Evolutionary conservation across 2,113 vertebrate species (phyloP), one percentile per base, ranked within the genome.

Genomic region (Meriones unguiculatus): DNA sequence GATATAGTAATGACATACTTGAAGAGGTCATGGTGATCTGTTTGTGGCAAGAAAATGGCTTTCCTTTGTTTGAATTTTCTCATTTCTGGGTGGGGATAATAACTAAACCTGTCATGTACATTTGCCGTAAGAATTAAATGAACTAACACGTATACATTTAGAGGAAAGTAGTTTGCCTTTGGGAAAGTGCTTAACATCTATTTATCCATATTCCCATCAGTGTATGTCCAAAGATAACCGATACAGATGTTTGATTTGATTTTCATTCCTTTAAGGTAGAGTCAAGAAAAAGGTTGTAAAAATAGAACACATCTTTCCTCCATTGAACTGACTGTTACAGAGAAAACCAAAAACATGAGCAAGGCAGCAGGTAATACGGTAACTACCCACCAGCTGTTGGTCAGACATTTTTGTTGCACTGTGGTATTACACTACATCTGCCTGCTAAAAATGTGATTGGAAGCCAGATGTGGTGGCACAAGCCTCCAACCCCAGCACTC

Each of bases 21-120:
- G 84, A 12, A 41, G 50, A 77, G 50, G 52, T 7, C 64, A 3
- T 89, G 38, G 69, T 91, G 86, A 82, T 25, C 78, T 91, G 41
- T 65, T 62, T 90, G 38, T 78, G 50, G 38, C 50, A 35, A 24
- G 81, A 64, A 87, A 38, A 7, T 76, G 57, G 64, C 18, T 96
- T 96, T 10, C 70, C 25, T 94, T 77, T 64, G 32, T 22, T 50
- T 91, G n/a, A 46, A 25, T 90, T 87, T 91, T n/a, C 57, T 96
- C 80, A 35, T 76, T 54, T 64, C n/a, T 73, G 73, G 41, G 18
- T 77, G 46, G 52, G 15, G 10, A 57, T 88, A 38, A 22, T 52
- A 92, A n/a, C 18, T 77, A 89, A 91, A 73, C 10, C 20, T 65
- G 17, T 18, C 54, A 2, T 2, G 59, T 67, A 54, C 38, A 76